Evolutionary conservation across 2,888 invertebrate species (phyloP).

Genomic region (Fissipunctia ypsillon): DNA sequence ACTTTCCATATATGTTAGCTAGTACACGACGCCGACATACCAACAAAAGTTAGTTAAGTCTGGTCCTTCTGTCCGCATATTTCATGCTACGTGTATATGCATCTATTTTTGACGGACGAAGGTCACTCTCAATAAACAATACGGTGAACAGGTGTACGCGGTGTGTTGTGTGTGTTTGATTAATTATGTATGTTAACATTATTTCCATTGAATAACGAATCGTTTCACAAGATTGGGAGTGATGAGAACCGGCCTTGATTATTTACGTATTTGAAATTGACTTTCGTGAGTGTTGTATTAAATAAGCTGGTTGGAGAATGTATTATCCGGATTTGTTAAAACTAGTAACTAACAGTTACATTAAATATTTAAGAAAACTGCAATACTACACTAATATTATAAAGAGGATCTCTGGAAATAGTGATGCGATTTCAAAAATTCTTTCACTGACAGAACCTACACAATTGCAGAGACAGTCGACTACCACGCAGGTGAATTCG

Average conservation of each 20-base stretch:
- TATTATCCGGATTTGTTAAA: not conserved
- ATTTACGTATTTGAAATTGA: conserved; percentile 1
- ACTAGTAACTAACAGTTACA: not conserved
- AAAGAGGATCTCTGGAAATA: too few species aligned
- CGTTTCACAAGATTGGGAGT: conserved; percentile 3
- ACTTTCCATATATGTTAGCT: too few species aligned
- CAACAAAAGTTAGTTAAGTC: not conserved
- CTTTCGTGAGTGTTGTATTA: not conserved
- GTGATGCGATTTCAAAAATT: too few species aligned
- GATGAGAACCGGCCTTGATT: not conserved
- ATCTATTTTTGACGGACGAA: conserved; percentile 76
- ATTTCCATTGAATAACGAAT: conserved; percentile 34
- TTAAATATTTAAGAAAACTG: too few species aligned
- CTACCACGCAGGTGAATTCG: too few species aligned
- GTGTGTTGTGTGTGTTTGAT: conserved; percentile 49
- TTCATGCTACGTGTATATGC: conserved; percentile 12
- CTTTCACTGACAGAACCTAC: too few species aligned
- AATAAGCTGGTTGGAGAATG: not conserved
- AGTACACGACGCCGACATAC: too few species aligned
- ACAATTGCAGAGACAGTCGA: too few species aligned
- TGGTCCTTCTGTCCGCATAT: conserved; percentile 35
- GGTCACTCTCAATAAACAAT: conserved; percentile 77
- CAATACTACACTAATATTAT: too few species aligned
- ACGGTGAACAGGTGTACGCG: conserved; percentile 72
- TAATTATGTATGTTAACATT: conserved; percentile 45